Conservation (phyloP, 2,888 invertebrate genomes). For the Scelioninae gen. 2 region DNA sequence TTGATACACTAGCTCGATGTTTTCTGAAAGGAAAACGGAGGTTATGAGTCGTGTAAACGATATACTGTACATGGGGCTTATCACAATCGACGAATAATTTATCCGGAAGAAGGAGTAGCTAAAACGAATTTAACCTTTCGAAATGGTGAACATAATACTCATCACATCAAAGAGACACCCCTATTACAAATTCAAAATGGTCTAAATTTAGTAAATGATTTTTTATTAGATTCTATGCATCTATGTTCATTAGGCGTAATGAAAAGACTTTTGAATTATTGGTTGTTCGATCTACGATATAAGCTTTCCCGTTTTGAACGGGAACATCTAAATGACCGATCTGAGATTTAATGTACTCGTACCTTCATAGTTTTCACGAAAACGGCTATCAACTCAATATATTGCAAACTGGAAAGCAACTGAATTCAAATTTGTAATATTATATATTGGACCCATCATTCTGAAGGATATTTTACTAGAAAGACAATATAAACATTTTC, state of each 20-base stretch:
- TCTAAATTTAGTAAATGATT: neutral
- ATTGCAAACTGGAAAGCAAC: no score
- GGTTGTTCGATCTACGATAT: conserved; percentile 6
- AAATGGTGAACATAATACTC: neutral
- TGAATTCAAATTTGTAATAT: no score
- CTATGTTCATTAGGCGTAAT: conserved; percentile 8
- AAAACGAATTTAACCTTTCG: conserved; percentile 7
- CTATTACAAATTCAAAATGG: conserved; percentile 3
- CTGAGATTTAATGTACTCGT: no score
- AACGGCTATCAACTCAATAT: no score
- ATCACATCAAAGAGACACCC: neutral
- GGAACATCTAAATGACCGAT: no score
- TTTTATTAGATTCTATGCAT: conserved; percentile 38
- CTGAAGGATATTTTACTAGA: no score
- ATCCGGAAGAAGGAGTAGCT: neutral
- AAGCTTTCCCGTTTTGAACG: no score
- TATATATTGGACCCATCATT: no score
- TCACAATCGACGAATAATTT: conserved; percentile 2
- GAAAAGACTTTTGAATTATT: conserved; percentile 5
- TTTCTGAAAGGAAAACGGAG: conserved; percentile 2
- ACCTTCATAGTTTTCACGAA: no score
- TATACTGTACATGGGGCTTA: neutral
- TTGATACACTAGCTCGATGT: conserved; percentile 2
- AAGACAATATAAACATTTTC: no score
- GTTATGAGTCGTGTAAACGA: conserved; percentile 8